A percentile compares a stretch with the other conserved stretches of the same genome.
Evolutionary conservation across 2,888 invertebrate species (phyloP).

Genomic region (Hypomecis atomaria): DNA sequence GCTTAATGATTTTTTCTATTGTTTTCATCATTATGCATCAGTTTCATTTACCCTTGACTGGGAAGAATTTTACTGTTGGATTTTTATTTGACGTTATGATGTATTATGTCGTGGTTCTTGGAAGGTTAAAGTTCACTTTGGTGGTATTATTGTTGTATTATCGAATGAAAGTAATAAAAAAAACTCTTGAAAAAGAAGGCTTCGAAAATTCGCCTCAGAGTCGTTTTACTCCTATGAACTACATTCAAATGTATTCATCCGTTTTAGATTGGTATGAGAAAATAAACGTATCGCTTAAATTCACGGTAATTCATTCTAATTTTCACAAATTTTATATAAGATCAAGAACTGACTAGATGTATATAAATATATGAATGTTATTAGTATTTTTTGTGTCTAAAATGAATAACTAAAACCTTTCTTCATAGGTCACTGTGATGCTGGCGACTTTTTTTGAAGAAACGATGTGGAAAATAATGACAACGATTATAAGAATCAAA

Average conservation of each 20-base stretch:
- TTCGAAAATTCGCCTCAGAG: neutral
- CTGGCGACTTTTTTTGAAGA: neutral
- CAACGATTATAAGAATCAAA: neutral
- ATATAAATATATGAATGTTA: neutral
- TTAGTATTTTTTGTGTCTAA: neutral
- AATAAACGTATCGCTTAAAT: neutral
- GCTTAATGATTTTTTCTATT: neutral
- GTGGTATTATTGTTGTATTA: neutral
- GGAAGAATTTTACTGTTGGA: too few relatives aligned
- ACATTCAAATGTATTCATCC: neutral
- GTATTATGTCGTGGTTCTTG: neutral
- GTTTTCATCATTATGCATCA: neutral
- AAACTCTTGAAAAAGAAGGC: neutral
- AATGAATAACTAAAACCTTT: too few relatives aligned
- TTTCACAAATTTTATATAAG: neutral
- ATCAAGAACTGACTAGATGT: neutral
- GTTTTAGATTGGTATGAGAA: constrained; percentile 7
- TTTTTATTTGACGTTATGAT: neutral
- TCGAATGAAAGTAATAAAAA: neutral
- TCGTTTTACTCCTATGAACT: neutral
- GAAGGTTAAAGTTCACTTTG: neutral
- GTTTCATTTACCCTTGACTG: too few relatives aligned
- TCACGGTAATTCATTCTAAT: neutral
- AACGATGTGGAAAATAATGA: neutral
- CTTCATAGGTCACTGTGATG: neutral